Conservation (phyloP, 2,113 vertebrate species). For the Astur gentilis region DNA sequence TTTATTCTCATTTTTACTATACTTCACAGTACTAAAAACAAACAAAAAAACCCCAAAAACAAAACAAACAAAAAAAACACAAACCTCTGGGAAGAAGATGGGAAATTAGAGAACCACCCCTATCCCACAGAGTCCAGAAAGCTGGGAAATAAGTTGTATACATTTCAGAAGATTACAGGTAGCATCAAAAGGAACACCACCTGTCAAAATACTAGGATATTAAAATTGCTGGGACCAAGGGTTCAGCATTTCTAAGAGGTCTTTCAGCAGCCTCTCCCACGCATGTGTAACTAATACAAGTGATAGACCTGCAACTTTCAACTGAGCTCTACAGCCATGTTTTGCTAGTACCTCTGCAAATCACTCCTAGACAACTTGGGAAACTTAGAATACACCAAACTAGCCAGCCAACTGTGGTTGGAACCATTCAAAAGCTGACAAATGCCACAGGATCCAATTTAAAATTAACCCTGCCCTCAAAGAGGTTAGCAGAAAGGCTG, state of each 20-base stretch:
- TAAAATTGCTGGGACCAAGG: background rate
- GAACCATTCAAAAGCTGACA: background rate
- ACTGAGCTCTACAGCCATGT: background rate
- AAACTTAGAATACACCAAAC: background rate
- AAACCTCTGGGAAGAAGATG: background rate
- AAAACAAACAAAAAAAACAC: background rate
- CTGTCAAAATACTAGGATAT: background rate
- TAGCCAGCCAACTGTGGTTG: accelerated
- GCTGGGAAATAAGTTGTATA: background rate
- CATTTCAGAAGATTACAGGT: background rate
- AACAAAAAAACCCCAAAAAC: too few species aligned
- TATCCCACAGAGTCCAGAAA: background rate
- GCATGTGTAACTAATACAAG: background rate
- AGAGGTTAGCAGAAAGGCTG: background rate
- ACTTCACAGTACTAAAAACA: background rate
- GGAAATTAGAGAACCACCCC: background rate
- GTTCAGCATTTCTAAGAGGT: background rate
- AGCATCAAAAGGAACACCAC: background rate
- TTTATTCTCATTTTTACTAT: background rate
- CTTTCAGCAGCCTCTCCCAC: background rate
- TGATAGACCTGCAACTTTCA: background rate
- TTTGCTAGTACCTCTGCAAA: background rate
- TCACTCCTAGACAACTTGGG: background rate
- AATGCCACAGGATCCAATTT: background rate
- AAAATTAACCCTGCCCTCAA: background rate